Evolutionary conservation across 2,888 invertebrate genomes (phyloP).

Genomic region (Parelbella ahira): DNA sequence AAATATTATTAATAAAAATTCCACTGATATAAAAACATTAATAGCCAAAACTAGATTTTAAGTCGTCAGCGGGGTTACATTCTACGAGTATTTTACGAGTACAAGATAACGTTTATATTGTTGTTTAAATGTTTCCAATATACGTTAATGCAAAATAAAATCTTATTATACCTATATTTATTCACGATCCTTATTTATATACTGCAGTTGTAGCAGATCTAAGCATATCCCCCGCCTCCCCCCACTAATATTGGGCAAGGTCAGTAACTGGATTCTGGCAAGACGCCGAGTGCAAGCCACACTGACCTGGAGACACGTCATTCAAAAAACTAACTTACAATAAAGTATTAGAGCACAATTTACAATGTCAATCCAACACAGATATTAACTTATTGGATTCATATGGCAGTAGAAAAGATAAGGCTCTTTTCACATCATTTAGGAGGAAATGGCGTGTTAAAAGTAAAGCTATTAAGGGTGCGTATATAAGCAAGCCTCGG

Average conservation of each 20-base stretch:
- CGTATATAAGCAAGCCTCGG: too few species aligned
- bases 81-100: too few species aligned
- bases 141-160: too few species aligned
- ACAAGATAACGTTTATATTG: too few species aligned
- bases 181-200: too few species aligned
- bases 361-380: conserved; percentile 24
- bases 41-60: too few species aligned
- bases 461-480: background rate
- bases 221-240: too few species aligned
- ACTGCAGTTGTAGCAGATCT: background rate
- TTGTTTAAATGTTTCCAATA: too few species aligned
- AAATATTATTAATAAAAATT: too few species aligned
- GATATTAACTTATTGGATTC: conserved; percentile 19
- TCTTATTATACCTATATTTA: too few species aligned
- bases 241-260: conserved; percentile 35
- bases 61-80: too few species aligned
- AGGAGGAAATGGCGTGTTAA: conserved; percentile 24
- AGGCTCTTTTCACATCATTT: conserved; percentile 27
- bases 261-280: conserved; percentile 38
- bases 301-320: conserved; percentile 30
- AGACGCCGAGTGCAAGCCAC: conserved; percentile 30
- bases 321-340: conserved; percentile 30
- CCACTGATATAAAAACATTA: too few species aligned
- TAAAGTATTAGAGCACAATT: conserved; percentile 30
- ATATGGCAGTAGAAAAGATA: conserved; percentile 19